phyloP scores from a whole-genome alignment of 1,140 invertebrate species.

The Drosophila arizonae region DNA sequence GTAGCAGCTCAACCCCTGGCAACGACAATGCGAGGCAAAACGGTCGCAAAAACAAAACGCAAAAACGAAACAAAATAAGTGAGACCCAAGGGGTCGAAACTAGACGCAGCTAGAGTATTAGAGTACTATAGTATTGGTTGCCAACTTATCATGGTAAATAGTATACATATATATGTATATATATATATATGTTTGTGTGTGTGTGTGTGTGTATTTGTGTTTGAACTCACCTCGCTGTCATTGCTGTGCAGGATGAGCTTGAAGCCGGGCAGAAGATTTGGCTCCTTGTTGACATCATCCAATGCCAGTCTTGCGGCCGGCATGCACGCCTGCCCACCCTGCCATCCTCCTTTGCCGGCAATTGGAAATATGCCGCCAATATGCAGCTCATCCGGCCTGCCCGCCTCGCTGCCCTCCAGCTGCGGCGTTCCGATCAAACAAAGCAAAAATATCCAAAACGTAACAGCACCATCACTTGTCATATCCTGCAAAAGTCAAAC shows the following conservation, averaged over 20 bases:
- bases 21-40: constrained; percentile 38
- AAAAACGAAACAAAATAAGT: constrained; percentile 69
- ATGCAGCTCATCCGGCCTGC: constrained; percentile 89
- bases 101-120: constrained; percentile 43
- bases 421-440: constrained; percentile 77
- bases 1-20: constrained; percentile 4
- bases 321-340: constrained; percentile 96
- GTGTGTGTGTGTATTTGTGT: constrained; percentile 18
- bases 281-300: constrained; percentile 96
- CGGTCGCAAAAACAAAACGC: constrained; percentile 59
- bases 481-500: constrained; percentile 72
- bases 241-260: constrained; percentile 95
- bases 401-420: constrained; percentile 68
- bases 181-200: constrained; percentile 8
- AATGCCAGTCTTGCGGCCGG: constrained; percentile 97
- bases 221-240: constrained; percentile 95
- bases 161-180: neutral
- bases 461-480: constrained; percentile 83
- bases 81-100: constrained; percentile 61
- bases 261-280: constrained; percentile 96
- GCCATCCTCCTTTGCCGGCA: constrained; percentile 96
- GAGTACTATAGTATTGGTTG: no score
- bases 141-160: no score
- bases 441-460: constrained; percentile 83
- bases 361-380: constrained; percentile 99